These are phyloP conservation scores for Hepsetus odoe DNA, from an alignment of 2,113 vertebrate species.

Conservation along the genomic window DNA sequence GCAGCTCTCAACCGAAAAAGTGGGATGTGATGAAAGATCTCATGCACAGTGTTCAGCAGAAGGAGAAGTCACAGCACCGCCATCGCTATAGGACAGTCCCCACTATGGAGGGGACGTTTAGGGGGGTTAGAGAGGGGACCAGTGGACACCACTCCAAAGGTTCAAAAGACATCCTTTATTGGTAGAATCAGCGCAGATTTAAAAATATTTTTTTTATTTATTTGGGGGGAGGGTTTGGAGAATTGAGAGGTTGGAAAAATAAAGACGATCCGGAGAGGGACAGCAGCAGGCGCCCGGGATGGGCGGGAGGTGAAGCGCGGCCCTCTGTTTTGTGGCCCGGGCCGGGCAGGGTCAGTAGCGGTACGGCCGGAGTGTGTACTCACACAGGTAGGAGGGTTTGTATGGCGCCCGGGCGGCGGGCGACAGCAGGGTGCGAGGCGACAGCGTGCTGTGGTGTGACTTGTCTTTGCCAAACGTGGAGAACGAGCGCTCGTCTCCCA, in stretches of 20 bases:
- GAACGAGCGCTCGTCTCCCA: slow-evolving; percentile 90
- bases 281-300: no score
- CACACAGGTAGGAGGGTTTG: slow-evolving; percentile 98
- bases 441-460: slow-evolving; percentile 95
- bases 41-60: slow-evolving; percentile 38
- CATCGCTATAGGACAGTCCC: neutral
- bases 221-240: slow-evolving; percentile 7
- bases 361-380: slow-evolving; percentile 83
- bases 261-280: no score
- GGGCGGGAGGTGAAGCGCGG: no score
- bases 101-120: no score
- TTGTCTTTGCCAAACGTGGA: slow-evolving; percentile 99
- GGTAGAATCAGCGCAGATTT: slow-evolving; percentile 19
- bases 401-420: slow-evolving; percentile 93
- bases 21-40: no score
- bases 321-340: neutral
- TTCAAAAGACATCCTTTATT: slow-evolving; percentile 54
- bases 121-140: slow-evolving; percentile 29
- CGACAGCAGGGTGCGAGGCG: slow-evolving; percentile 95
- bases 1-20: no score
- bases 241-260: slow-evolving; percentile 10
- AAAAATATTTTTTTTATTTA: neutral
- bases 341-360: slow-evolving; percentile 57
- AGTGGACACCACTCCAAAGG: slow-evolving; percentile 64
- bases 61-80: slow-evolving; percentile 62